Conservation (phyloP, 2,113 vertebrate genomes). For the Leucopsar rothschildi region DNA sequence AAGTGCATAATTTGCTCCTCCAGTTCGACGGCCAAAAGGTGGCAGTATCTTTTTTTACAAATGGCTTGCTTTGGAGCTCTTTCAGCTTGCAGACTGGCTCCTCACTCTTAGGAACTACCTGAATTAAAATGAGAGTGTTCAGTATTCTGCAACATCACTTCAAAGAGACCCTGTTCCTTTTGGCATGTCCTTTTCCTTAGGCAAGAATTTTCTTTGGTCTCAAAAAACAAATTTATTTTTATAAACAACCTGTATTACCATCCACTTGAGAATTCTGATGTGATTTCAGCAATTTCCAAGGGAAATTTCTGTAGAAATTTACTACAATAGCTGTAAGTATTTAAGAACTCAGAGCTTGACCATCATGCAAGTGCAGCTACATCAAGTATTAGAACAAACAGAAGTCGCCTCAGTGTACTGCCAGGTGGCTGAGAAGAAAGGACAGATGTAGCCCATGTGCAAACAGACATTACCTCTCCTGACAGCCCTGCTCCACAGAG, state of each 20-base stretch:
- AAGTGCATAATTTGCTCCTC: conserved; percentile 89
- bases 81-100: conserved; percentile 74
- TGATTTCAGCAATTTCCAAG: neutral
- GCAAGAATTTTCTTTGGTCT: neutral
- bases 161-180: neutral
- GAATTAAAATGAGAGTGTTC: conserved; percentile 39
- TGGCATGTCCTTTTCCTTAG: neutral
- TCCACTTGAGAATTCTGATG: neutral
- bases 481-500: neutral
- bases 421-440: neutral
- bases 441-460: neutral
- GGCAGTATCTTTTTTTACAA: conserved; percentile 72
- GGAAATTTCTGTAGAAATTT: neutral
- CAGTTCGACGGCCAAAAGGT: conserved; percentile 91
- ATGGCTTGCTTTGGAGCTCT: conserved; percentile 70
- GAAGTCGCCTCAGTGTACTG: neutral
- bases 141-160: neutral
- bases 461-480: fast-evolving
- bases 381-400: fast-evolving
- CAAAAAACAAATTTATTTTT: neutral
- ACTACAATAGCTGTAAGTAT: neutral
- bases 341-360: neutral
- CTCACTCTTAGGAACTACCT: conserved; percentile 45
- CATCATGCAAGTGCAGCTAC: neutral
- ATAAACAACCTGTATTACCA: neutral